Evolutionary conservation across 1,140 invertebrate genomes (phyloP), one percentile per base, ranked within the genome.

Genomic region (Oreohelix idahoensis): DNA sequence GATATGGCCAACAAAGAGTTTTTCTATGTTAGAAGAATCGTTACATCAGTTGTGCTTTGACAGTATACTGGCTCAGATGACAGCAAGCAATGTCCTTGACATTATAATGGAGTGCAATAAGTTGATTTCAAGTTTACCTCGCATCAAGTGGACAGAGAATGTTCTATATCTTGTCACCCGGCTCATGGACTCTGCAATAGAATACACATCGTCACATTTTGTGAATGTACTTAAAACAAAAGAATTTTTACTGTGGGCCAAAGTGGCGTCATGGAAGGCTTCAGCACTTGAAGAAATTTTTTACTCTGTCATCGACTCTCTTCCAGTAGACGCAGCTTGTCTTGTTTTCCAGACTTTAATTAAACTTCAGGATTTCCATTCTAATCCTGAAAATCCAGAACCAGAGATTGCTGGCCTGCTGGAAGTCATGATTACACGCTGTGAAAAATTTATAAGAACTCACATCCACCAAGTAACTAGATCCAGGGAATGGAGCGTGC

Each of bases 1-100:
- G 88, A 95, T 97, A 39, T 98, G 97, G 97, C 95, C 96, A 0
- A 96, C 96, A 0, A 96, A 97, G 87, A 94, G 95, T 32, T 97
- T 98, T 92, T 96, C 96, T 0, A 94, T 95, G 81, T 91, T 97
- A 70, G 96, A 96, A 0, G 94, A 95, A 45, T 96, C 97, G 88
- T 93, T 97, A 0, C 93, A 96, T 83, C 95, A 97, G 53, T 95
- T 96, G 88, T 96, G 96, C 90, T 96, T 96, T 87, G 95, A 96
- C 26, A 39, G 51, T 15, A 82, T 87, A 87, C 94, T 96, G 38
- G 94, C 96, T 0, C 95, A 96, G 88, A 94, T 96, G 94, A 81
- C 84, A 39, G 36, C 82, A 29, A 49, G 84, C 39, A 88, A 86
- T 84, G 89, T 89, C n/a, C 42, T 90, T 10, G 87, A 89, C n/a